A percentile compares a stretch with the other conserved stretches of the same genome.
Conservation (phyloP, 2,113 vertebrate genomes). For the Tor tambroides region DNA sequence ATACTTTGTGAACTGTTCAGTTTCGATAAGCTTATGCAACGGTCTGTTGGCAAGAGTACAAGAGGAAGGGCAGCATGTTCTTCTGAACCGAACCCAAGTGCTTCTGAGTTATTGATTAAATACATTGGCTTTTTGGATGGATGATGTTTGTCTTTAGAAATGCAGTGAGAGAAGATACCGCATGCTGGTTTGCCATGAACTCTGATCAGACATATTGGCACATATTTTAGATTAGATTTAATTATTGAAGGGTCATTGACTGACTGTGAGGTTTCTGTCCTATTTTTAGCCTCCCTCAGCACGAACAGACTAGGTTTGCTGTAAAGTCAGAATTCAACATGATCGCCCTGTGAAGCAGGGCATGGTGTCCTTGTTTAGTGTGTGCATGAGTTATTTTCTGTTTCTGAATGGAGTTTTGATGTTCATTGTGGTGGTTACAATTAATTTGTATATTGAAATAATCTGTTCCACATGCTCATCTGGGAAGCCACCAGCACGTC, state of each 20-base stretch:
- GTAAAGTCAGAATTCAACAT: background rate
- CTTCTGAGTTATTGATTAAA: background rate
- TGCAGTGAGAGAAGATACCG: background rate
- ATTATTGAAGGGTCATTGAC: slow-evolving; percentile 22
- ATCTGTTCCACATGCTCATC: background rate
- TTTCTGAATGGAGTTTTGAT: background rate
- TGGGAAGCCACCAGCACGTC: background rate
- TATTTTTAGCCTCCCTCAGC: slow-evolving; percentile 38
- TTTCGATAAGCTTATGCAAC: slow-evolving; percentile 28
- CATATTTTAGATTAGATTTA: background rate
- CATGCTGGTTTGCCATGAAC: background rate
- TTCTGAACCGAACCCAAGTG: background rate
- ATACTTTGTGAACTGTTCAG: background rate
- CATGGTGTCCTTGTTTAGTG: background rate
- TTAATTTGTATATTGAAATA: background rate
- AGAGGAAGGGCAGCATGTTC: slow-evolving; percentile 11
- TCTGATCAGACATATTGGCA: background rate
- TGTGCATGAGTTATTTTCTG: background rate
- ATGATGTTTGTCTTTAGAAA: background rate
- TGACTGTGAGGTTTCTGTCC: slow-evolving; percentile 19
- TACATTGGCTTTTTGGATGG: background rate
- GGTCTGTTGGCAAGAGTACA: background rate
- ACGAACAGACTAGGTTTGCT: background rate
- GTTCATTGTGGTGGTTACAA: background rate
- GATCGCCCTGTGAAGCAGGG: no score